Conservation (phyloP, 2,113 vertebrate genomes). For the Psilopogon haemacephalus region DNA sequence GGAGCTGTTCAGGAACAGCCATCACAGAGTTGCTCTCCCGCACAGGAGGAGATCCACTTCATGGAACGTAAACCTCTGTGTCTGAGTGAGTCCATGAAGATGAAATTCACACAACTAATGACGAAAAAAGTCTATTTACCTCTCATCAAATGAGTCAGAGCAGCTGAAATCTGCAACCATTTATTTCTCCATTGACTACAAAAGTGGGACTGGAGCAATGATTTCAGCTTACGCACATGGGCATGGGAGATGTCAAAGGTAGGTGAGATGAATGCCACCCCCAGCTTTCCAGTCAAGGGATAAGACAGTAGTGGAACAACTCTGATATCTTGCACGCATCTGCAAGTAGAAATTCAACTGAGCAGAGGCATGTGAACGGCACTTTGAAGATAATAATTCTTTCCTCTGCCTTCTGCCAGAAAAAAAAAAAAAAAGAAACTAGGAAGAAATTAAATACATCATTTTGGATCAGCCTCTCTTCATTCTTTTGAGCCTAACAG, state of each 20-base stretch:
- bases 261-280: constrained; percentile 8
- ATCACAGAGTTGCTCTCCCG: background rate
- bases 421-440: no score
- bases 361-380: background rate
- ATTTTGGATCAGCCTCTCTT: background rate
- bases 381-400: background rate
- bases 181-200: background rate
- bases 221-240: background rate
- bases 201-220: background rate
- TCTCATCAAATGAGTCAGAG: constrained; percentile 1
- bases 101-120: background rate
- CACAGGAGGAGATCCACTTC: background rate
- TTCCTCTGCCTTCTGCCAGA: background rate
- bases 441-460: background rate
- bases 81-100: background rate
- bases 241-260: background rate
- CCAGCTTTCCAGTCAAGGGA: background rate
- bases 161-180: background rate
- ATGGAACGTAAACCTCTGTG: background rate
- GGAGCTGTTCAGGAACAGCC: background rate
- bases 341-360: constrained; percentile 1
- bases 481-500: background rate
- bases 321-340: background rate
- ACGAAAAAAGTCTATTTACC: constrained; percentile 25
- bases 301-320: background rate